These are phyloP conservation scores for Heterochromis multidens DNA, from an alignment of 2,113 vertebrate species.

Conservation along the genomic window DNA sequence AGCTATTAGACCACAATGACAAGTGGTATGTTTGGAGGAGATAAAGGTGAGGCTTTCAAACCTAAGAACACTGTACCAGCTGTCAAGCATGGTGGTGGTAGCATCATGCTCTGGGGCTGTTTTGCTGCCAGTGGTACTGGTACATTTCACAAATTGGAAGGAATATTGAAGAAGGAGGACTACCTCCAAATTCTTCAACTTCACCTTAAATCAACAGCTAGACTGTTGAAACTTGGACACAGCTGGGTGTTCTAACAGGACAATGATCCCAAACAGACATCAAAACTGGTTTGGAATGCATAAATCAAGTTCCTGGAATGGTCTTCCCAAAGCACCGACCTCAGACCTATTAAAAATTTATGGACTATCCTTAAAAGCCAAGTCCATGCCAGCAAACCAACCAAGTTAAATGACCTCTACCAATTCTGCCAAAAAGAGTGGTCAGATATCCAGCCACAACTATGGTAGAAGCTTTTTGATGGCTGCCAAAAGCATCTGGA, in stretches of 20 bases:
- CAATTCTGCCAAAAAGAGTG: neutral
- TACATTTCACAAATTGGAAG: neutral
- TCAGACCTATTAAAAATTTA: too few species aligned
- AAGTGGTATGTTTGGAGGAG: too few species aligned
- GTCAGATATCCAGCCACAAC: neutral
- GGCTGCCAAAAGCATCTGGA: neutral
- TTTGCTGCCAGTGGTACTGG: neutral
- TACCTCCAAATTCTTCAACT: neutral
- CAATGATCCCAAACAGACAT: neutral
- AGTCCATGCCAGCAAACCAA: too few species aligned
- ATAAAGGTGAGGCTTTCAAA: too few species aligned
- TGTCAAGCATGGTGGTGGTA: too few species aligned
- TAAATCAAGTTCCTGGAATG: too few species aligned
- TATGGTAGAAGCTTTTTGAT: neutral
- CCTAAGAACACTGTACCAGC: too few species aligned
- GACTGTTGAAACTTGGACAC: neutral
- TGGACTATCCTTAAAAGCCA: too few species aligned
- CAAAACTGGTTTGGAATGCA: neutral
- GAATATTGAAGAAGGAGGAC: neutral
- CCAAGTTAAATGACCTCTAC: neutral
- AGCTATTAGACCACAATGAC: neutral
- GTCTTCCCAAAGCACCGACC: neutral
- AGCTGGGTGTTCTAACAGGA: too few species aligned
- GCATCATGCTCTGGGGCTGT: too few species aligned
- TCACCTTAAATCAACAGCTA: neutral